Evolutionary conservation across 1,140 invertebrate species (phyloP).

Genomic region (Drosophila sturtevanti): DNA sequence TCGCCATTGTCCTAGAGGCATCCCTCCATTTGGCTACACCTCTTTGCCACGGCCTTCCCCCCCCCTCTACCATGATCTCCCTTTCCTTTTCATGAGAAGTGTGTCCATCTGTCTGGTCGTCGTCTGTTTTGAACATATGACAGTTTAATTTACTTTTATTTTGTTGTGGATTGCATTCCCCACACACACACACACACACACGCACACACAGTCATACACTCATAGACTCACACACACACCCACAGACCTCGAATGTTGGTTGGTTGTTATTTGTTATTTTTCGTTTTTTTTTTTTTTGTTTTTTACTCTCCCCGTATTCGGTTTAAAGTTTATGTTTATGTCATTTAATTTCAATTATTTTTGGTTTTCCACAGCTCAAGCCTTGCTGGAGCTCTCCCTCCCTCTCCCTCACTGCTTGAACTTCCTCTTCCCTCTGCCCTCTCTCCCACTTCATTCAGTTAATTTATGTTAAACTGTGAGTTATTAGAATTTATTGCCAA

Average conservation of each 20-base stretch:
- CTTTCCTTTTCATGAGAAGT: not conserved
- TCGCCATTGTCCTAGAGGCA: not conserved
- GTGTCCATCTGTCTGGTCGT: conserved; percentile 35
- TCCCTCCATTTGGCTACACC: not conserved
- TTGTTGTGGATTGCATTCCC: conserved; percentile 71
- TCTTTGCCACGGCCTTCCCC: not conserved
- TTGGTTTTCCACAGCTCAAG: conserved; percentile 31
- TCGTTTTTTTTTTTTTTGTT: conserved; percentile 44
- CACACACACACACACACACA: conserved; percentile 11
- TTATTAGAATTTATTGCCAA: conserved; percentile 75
- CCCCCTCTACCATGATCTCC: not conserved
- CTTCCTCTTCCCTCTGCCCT: not conserved
- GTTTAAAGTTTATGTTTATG: conserved; percentile 71
- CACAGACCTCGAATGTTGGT: conserved; percentile 36
- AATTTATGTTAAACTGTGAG: conserved; percentile 78
- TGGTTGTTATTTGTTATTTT: conserved; percentile 33
- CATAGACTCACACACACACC: not conserved
- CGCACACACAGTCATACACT: not conserved
- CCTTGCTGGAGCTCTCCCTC: not conserved
- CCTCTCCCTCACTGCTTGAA: not conserved
- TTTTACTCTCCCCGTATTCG: conserved; percentile 8
- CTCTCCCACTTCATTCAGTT: conserved; percentile 16
- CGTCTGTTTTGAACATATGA: conserved; percentile 71
- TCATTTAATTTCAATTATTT: conserved; percentile 77
- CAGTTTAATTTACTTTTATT: conserved; percentile 82